A percentile compares a stretch with the other conserved stretches of the same genome.
Evolutionary conservation across 2,797 vertebrate species (phyloP).

Genomic region (Macropus fuliginosus): DNA sequence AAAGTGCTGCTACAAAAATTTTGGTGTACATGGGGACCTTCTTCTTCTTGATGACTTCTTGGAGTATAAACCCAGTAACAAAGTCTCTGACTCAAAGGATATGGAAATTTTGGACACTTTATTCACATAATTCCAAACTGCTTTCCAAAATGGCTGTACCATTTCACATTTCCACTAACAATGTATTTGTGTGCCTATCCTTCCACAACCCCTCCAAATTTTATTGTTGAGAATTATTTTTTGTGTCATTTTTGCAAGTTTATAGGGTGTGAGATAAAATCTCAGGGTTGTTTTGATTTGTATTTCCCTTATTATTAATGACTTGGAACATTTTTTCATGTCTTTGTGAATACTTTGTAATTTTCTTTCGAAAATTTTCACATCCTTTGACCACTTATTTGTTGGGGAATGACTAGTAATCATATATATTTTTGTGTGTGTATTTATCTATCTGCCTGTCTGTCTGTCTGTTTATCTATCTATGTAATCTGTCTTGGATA

Average conservation of each 20-base stretch:
- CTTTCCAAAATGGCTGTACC: not conserved
- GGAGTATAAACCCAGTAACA: not conserved
- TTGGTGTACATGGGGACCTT: not conserved
- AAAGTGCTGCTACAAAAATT: not conserved
- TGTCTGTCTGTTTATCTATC: too few relatives aligned
- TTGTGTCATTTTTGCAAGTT: not conserved
- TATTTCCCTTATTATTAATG: not conserved
- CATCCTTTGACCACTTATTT: not conserved
- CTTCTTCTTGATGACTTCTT: not conserved
- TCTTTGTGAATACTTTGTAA: not conserved
- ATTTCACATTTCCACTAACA: not conserved
- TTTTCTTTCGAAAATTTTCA: not conserved
- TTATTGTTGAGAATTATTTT: not conserved
- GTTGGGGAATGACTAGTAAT: not conserved
- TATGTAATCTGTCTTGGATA: not conserved
- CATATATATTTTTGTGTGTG: not conserved
- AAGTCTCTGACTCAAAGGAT: not conserved
- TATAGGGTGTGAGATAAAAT: not conserved
- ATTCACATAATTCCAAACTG: not conserved
- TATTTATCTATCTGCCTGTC: not conserved
- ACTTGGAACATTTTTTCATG: not conserved
- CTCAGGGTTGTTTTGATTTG: not conserved
- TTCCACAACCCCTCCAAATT: not conserved
- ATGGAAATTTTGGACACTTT: not conserved
- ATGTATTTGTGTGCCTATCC: not conserved